Conservation (phyloP, 2,888 invertebrate genomes). For the Sympetrum striolatum region DNA sequence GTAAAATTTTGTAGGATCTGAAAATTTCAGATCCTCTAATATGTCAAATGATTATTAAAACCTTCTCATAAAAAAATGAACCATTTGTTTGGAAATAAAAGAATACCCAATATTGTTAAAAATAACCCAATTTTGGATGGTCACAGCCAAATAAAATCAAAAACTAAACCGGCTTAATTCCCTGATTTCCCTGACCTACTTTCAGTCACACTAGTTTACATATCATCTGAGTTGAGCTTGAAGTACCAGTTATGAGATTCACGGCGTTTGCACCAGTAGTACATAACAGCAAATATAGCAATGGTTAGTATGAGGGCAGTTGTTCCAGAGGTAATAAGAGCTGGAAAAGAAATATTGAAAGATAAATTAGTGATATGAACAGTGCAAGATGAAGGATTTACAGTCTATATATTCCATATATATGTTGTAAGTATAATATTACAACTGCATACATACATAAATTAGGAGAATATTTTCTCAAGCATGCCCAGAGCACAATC, state of each 20-base stretch:
- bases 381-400: not conserved
- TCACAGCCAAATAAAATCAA: not conserved
- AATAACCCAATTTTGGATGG: not conserved
- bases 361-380: not conserved
- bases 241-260: constrained; percentile 26
- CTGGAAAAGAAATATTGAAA: not conserved
- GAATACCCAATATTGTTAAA: not conserved
- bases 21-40: no score
- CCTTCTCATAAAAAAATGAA: no score
- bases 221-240: constrained; percentile 7
- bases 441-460: no score
- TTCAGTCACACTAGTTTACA: not conserved
- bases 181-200: not conserved
- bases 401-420: no score
- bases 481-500: no score
- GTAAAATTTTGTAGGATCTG: no score
- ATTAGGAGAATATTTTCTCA: no score
- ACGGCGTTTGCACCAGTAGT: constrained; percentile 11
- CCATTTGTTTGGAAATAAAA: not conserved
- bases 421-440: no score
- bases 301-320: constrained; percentile 2
- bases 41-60: no score
- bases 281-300: not conserved
- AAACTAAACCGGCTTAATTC: not conserved
- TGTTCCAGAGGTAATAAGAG: constrained; percentile 9